phyloP scores from a whole-genome alignment of 1,140 invertebrate species.

The Achroia grisella region DNA sequence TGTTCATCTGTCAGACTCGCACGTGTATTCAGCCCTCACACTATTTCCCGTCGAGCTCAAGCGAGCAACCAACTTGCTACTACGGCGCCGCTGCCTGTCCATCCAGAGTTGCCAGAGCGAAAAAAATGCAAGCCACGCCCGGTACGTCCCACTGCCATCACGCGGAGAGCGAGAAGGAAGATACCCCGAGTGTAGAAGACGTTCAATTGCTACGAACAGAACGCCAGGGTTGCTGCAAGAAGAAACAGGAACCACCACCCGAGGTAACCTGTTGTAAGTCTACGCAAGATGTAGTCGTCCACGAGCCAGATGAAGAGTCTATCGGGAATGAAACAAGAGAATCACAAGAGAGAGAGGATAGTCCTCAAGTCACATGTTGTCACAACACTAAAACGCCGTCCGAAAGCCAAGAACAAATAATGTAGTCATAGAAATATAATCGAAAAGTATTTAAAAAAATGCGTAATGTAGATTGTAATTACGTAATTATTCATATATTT shows the following conservation, averaged over 20 bases:
- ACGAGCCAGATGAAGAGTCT: slow-evolving; percentile 19
- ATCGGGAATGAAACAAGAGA: slow-evolving; percentile 10
- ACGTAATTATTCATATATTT: too few relatives aligned
- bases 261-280: slow-evolving; percentile 37
- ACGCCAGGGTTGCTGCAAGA: slow-evolving; percentile 39
- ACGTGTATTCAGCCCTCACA: slow-evolving; percentile 61
- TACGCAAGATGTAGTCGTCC: slow-evolving; percentile 22
- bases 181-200: slow-evolving; percentile 50
- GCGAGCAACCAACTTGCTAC: slow-evolving; percentile 29
- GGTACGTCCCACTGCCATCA: slow-evolving; percentile 21
- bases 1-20: slow-evolving; percentile 52
- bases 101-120: slow-evolving; percentile 47
- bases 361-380: slow-evolving; percentile 53
- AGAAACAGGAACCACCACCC: slow-evolving; percentile 30
- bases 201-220: slow-evolving; percentile 39
- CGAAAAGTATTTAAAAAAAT: too few relatives aligned
- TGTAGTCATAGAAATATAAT: slow-evolving; percentile 13
- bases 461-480: too few relatives aligned
- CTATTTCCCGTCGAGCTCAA: slow-evolving; percentile 36
- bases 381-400: slow-evolving; percentile 31
- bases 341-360: slow-evolving; percentile 32
- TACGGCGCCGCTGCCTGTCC: slow-evolving; percentile 53
- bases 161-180: slow-evolving; percentile 43
- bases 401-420: slow-evolving; percentile 57
- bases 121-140: slow-evolving; percentile 17